A percentile compares a stretch with the other conserved stretches of the same genome.
Conservation (phyloP, 2,113 vertebrate species). For the Microtus ochrogaster region DNA sequence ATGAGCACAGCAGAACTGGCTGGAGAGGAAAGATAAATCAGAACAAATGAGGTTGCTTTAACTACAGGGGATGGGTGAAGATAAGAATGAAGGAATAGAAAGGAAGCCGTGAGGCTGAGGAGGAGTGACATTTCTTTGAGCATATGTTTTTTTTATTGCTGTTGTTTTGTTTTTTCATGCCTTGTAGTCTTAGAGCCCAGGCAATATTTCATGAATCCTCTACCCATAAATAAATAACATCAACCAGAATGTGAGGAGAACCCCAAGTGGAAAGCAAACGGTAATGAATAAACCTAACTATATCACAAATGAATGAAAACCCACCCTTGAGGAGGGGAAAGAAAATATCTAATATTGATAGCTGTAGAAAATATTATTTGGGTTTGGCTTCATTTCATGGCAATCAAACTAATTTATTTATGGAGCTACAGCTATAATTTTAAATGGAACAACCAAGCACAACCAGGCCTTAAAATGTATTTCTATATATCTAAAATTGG, state of each 20-base stretch:
- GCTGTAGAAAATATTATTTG: conserved; percentile 20
- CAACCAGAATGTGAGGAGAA: neutral
- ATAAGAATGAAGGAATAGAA: neutral
- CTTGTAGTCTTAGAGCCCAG: conserved; percentile 20
- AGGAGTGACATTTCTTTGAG: neutral
- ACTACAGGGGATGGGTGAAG: neutral
- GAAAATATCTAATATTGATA: conserved; percentile 36
- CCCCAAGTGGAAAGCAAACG: conserved; percentile 9
- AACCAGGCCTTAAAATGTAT: conserved; percentile 74
- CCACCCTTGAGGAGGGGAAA: neutral
- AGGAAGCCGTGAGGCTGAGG: neutral
- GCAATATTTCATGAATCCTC: neutral
- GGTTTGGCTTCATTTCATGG: conserved; percentile 44
- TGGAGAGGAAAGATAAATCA: conserved; percentile 25
- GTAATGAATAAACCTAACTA: conserved; percentile 30
- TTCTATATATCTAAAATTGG: conserved; percentile 65
- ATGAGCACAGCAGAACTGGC: conserved; percentile 1
- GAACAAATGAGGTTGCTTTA: conserved; percentile 51
- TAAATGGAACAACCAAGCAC: conserved; percentile 81
- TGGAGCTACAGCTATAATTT: conserved; percentile 82
- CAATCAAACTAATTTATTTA: conserved; percentile 79
- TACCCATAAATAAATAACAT: conserved; percentile 39
- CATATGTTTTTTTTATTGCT: neutral
- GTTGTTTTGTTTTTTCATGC: neutral
- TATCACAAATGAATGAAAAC: conserved; percentile 9